These are phyloP conservation scores for Pharmacophagus antenor DNA, from an alignment of 2,888 invertebrate species.

Conservation along the genomic window DNA sequence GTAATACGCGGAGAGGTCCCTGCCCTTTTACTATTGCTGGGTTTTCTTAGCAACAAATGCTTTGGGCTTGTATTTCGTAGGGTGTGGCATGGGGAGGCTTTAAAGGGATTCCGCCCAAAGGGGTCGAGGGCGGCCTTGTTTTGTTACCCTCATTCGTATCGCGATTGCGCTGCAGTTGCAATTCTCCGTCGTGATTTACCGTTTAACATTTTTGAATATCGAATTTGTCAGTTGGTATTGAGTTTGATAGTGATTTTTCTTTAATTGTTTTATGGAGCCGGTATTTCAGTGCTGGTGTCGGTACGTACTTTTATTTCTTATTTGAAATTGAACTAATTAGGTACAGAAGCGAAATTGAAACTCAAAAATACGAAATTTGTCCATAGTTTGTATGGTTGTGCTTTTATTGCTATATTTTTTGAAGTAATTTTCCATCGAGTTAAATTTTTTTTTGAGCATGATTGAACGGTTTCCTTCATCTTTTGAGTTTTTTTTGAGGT, in stretches of 20 bases:
- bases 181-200: conserved; percentile 34
- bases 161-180: conserved; percentile 45
- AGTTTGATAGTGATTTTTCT: neutral
- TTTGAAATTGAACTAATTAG: conserved; percentile 13
- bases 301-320: neutral
- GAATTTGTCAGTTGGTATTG: neutral
- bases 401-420: conserved; percentile 3
- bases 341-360: conserved; percentile 10
- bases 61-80: conserved; percentile 39
- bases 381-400: neutral
- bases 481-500: too few relatives aligned
- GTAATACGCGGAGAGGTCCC: conserved; percentile 24
- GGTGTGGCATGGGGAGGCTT: conserved; percentile 46
- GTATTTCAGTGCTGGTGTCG: neutral
- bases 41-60: conserved; percentile 47
- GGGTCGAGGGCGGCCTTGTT: conserved; percentile 41
- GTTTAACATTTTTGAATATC: conserved; percentile 6
- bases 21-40: conserved; percentile 36
- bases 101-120: conserved; percentile 46
- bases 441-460: neutral
- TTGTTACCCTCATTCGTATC: conserved; percentile 44
- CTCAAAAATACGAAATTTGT: conserved; percentile 4
- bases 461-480: neutral
- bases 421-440: neutral
- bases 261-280: neutral